phyloP scores from a whole-genome alignment of 2,113 vertebrate genomes.

The Serilophus lunatus region DNA sequence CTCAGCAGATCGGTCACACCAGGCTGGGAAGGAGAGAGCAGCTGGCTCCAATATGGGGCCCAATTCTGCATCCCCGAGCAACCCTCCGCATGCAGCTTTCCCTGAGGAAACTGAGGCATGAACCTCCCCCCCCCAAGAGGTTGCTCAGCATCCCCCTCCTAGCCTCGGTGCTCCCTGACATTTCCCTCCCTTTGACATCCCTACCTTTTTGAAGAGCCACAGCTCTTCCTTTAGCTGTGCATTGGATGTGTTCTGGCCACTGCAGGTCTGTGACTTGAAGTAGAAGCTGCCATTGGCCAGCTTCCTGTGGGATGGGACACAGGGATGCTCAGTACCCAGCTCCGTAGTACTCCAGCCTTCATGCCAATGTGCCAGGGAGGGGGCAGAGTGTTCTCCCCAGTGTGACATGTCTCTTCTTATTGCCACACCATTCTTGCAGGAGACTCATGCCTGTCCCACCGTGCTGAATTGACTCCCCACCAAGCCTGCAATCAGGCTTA shows the following conservation, averaged over 20 bases:
- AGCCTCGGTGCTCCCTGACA: fast-evolving
- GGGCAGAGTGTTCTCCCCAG: not conserved
- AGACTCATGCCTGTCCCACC: not conserved
- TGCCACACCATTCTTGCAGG: not conserved
- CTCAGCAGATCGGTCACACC: constrained; percentile 72
- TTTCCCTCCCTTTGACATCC: not conserved
- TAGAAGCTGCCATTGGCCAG: not conserved
- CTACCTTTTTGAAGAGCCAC: not conserved
- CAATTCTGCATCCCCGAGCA: not conserved
- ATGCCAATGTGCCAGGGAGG: not conserved
- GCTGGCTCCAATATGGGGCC: not conserved
- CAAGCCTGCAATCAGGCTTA: not conserved
- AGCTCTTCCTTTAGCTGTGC: not conserved
- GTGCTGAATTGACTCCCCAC: not conserved
- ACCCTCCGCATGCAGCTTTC: too few species aligned
- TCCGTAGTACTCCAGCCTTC: not conserved
- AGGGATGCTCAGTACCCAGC: not conserved
- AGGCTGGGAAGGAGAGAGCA: not conserved
- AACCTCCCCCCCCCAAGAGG: too few species aligned
- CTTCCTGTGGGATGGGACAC: not conserved
- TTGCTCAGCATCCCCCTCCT: not conserved
- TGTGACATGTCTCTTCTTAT: not conserved
- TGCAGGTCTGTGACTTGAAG: not conserved
- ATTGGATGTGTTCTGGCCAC: not conserved
- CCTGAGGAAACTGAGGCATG: not conserved